A percentile compares a stretch with the other conserved stretches of the same genome.
Conservation (phyloP, 2,797 vertebrate species). For the Lindbergichthys nudifrons region DNA sequence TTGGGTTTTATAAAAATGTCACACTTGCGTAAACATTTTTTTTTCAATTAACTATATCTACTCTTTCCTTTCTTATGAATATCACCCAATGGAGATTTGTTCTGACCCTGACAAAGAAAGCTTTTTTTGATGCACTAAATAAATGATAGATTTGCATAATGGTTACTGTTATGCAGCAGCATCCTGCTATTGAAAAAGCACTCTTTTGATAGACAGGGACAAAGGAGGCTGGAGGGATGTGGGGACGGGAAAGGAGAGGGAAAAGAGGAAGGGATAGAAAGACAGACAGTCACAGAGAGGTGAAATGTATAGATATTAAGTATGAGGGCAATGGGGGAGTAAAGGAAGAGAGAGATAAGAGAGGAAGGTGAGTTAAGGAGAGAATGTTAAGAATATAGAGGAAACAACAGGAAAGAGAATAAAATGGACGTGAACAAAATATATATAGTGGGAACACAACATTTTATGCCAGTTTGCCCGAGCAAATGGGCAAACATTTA, state of each 20-base stretch:
- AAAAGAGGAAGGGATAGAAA: not conserved
- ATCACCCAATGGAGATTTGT: conserved; percentile 33
- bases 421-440: conserved; percentile 3
- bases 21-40: conserved; percentile 1
- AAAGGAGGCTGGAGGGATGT: conserved; percentile 30
- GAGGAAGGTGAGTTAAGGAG: conserved; percentile 7
- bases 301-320: conserved; percentile 20
- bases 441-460: conserved; percentile 10
- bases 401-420: conserved; percentile 3
- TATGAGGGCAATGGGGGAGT: not conserved
- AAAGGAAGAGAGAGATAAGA: not conserved
- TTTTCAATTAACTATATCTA: conserved; percentile 8
- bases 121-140: conserved; percentile 50
- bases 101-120: conserved; percentile 51
- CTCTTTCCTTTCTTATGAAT: conserved; percentile 28
- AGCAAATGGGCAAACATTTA: too few species aligned
- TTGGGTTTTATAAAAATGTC: conserved; percentile 27
- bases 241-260: conserved; percentile 15
- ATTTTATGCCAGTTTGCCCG: too few species aligned
- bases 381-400: not conserved
- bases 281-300: not conserved
- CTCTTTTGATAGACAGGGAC: conserved; percentile 51
- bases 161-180: conserved; percentile 46
- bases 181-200: conserved; percentile 55
- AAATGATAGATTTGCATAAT: conserved; percentile 67